Percentiles rank a stretch among this genome's conserved stretches.
These are phyloP conservation scores for Periplaneta americana DNA, from an alignment of 1,140 invertebrate species.

Conservation along the genomic window DNA sequence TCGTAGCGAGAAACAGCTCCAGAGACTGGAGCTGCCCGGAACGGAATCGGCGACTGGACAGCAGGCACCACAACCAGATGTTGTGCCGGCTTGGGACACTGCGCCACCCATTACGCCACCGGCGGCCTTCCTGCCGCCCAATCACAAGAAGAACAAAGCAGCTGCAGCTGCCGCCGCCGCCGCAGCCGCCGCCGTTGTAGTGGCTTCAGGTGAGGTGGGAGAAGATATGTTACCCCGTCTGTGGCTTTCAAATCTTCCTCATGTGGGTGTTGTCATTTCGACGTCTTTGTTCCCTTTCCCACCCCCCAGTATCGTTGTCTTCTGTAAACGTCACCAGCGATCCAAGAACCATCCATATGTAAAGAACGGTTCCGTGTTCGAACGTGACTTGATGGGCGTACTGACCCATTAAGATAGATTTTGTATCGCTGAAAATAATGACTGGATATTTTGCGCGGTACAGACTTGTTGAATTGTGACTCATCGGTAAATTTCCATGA, in stretches of 20 bases:
- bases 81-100: conserved; percentile 48
- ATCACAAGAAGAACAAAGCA: conserved; percentile 36
- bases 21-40: neutral
- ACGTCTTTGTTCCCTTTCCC: too few relatives aligned
- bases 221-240: neutral
- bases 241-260: neutral
- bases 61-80: conserved; percentile 43
- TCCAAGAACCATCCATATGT: too few relatives aligned
- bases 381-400: too few relatives aligned
- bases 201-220: neutral
- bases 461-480: too few relatives aligned
- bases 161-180: neutral
- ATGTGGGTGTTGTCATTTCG: neutral
- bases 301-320: too few relatives aligned
- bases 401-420: too few relatives aligned
- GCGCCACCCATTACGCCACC: conserved; percentile 59
- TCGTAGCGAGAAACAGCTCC: conserved; percentile 1
- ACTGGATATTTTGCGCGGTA: too few relatives aligned
- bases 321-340: too few relatives aligned
- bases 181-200: neutral
- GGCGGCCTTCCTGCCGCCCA: conserved; percentile 54
- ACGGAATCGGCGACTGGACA: neutral
- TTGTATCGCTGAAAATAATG: too few relatives aligned
- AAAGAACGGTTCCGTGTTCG: too few relatives aligned
- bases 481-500: too few relatives aligned